phyloP scores from a whole-genome alignment of 2,797 vertebrate species.

The Phrynocephalus forsythii region DNA sequence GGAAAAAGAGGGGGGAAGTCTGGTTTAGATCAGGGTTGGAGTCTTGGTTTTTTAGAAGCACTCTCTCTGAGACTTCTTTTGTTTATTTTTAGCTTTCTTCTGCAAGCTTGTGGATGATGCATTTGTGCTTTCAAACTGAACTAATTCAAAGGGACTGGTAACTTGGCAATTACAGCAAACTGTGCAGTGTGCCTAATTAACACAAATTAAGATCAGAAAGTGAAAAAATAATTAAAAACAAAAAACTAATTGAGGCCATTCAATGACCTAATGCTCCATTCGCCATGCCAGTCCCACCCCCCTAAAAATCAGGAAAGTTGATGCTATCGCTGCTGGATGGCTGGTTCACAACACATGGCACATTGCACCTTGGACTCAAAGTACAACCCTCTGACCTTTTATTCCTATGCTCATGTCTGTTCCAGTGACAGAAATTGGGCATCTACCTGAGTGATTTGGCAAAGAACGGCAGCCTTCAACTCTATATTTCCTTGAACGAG shows the following conservation, averaged over 20 bases:
- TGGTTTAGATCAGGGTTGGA: constrained; percentile 79
- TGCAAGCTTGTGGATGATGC: constrained; percentile 54
- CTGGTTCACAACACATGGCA: not conserved
- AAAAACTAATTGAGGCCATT: not conserved
- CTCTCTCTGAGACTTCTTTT: constrained; percentile 65
- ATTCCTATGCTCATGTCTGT: not conserved
- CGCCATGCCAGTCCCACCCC: not conserved
- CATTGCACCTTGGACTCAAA: not conserved
- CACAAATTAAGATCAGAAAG: constrained; percentile 37
- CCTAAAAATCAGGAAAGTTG: not conserved
- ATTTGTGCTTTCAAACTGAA: constrained; percentile 63
- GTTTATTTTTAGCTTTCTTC: constrained; percentile 69
- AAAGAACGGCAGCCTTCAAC: not conserved
- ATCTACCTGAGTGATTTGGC: not conserved
- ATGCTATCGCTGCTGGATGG: constrained; percentile 9
- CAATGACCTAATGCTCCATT: not conserved
- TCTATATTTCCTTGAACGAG: not conserved
- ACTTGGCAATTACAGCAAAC: constrained; percentile 44
- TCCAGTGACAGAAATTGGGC: not conserved
- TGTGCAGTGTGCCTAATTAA: constrained; percentile 39
- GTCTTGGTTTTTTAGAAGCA: constrained; percentile 67
- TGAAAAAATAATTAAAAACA: not conserved
- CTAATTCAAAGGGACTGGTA: constrained; percentile 48
- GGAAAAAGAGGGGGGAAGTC: constrained; percentile 61
- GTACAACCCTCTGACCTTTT: not conserved